phyloP scores from a whole-genome alignment of 2,113 vertebrate species.

The Ia io region DNA sequence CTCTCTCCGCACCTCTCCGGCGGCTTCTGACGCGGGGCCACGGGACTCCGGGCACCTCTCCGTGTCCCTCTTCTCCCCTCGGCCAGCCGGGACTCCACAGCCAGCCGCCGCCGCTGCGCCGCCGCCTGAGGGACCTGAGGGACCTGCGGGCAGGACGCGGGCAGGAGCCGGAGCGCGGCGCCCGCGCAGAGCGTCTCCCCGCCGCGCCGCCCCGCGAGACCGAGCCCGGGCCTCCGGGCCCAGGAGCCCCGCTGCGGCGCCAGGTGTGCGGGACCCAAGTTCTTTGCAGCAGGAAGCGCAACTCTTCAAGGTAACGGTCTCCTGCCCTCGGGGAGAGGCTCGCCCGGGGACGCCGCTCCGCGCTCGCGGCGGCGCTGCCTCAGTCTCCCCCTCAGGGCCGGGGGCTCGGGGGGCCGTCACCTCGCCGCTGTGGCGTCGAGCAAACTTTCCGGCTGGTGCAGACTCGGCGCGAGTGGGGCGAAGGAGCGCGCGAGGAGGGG shows the following conservation, averaged over 20 bases:
- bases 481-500: background rate
- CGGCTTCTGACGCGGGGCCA: constrained; percentile 76
- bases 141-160: constrained; percentile 80
- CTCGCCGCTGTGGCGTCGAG: background rate
- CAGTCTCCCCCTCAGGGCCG: constrained; percentile 11
- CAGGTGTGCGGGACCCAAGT: constrained; percentile 83
- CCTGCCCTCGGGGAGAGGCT: background rate
- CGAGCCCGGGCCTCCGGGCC: constrained; percentile 28
- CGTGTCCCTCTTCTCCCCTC: constrained; percentile 77
- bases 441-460: constrained; percentile 49
- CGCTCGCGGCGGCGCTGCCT: constrained; percentile 23
- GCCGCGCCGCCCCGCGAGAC: constrained; percentile 62
- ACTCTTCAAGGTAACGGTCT: constrained; percentile 82
- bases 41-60: constrained; percentile 71
- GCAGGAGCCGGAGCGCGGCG: constrained; percentile 49
- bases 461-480: background rate
- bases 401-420: background rate
- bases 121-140: constrained; percentile 81
- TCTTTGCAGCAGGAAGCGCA: constrained; percentile 80
- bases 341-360: background rate
- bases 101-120: constrained; percentile 79
- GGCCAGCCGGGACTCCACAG: constrained; percentile 76
- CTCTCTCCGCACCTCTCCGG: constrained; percentile 77
- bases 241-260: constrained; percentile 63
- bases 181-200: constrained; percentile 7